These are phyloP conservation scores for Oxyscelio sp. DNA, from an alignment of 2,888 invertebrate species.

Conservation along the genomic window DNA sequence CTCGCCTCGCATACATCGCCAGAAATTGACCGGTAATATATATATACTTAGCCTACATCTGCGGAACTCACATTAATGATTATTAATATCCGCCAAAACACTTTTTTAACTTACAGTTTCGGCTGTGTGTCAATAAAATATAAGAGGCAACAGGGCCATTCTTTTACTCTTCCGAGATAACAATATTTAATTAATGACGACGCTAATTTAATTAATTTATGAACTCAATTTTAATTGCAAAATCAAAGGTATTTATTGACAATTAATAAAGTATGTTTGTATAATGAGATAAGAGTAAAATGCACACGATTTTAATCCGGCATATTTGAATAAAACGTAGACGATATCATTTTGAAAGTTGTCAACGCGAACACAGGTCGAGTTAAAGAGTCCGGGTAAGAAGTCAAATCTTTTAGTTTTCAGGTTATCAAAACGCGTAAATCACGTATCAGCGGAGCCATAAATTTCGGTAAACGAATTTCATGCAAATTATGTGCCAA, in stretches of 20 bases:
- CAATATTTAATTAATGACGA: constrained; percentile 48
- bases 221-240: constrained; percentile 64
- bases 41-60: constrained; percentile 29
- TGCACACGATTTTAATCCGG: constrained; percentile 58
- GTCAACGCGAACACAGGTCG: constrained; percentile 32
- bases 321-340: constrained; percentile 63
- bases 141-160: not conserved
- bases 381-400: constrained; percentile 2
- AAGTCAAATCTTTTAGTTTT: constrained; percentile 36
- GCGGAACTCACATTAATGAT: constrained; percentile 49
- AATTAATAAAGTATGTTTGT: constrained; percentile 43
- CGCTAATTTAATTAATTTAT: constrained; percentile 57
- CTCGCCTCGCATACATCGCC: constrained; percentile 8
- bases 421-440: constrained; percentile 63
- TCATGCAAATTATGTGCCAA: constrained; percentile 54
- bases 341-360: constrained; percentile 37
- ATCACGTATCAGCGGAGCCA: constrained; percentile 60
- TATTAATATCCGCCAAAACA: constrained; percentile 54
- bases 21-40: constrained; percentile 36
- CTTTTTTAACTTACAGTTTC: constrained; percentile 28
- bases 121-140: constrained; percentile 27
- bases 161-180: constrained; percentile 32
- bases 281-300: constrained; percentile 48
- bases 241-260: constrained; percentile 48
- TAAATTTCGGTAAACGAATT: constrained; percentile 51